phyloP scores from a whole-genome alignment of 1,140 invertebrate genomes.

The Lucilia sericata region DNA sequence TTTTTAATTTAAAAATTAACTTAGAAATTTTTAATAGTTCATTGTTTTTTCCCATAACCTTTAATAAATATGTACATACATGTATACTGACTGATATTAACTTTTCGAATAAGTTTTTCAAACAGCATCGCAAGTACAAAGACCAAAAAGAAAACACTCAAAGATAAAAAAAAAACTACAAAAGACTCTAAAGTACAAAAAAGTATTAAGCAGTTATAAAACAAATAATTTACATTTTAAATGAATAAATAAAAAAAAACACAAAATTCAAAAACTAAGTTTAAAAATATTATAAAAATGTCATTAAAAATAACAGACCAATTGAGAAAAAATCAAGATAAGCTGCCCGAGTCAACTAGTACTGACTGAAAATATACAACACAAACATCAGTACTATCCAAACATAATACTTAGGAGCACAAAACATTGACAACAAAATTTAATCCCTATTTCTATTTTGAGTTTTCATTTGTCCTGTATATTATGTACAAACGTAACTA shows the following conservation, averaged over 20 bases:
- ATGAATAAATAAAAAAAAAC: background rate
- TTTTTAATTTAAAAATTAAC: no score
- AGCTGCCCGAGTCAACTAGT: background rate
- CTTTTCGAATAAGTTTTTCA: no score
- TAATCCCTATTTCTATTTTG: background rate
- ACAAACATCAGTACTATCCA: background rate
- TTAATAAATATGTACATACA: no score
- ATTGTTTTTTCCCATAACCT: no score
- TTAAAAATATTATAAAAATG: background rate
- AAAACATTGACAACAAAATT: background rate
- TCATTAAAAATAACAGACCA: constrained; percentile 1
- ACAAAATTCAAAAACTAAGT: background rate
- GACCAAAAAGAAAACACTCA: no score
- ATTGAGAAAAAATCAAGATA: constrained; percentile 27
- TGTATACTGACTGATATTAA: no score
- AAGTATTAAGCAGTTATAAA: no score
- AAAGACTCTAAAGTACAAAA: background rate
- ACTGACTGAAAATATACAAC: background rate
- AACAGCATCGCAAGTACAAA: no score
- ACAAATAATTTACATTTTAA: background rate
- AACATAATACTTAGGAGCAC: background rate
- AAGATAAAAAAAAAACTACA: no score
- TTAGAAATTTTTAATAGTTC: no score
- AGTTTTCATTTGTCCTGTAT: background rate
- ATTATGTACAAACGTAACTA: background rate